Base-by-base conservation (phyloP, 1,140 invertebrate species). In the Melipona quadrifasciata region DNA sequence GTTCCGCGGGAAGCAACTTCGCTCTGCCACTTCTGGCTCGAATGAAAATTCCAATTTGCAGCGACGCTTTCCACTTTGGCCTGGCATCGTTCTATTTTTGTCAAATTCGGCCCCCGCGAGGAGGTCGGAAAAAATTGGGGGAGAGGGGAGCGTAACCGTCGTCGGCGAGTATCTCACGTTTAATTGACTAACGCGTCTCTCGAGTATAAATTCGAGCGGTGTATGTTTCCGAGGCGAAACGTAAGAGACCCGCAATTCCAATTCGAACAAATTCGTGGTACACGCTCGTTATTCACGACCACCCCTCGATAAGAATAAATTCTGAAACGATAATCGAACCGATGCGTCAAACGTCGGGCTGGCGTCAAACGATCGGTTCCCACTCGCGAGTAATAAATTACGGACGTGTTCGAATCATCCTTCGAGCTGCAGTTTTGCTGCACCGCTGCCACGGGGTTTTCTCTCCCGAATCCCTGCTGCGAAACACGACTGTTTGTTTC, bases 241-340 rank as follows among this genome's bases (percentile, higher is more conserved):
- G 67, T 61, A 55, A n/a, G 55, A 57, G 27, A 84, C 71, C 31
- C 64, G 55, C 67, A 47, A 84, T 79, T 79, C 76, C 76, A 61
- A 79, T 84, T 79, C 51, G 61, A 84, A 72, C 82, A 6, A 39
- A 71, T 65, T 65, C 61, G 61, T 65, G 27, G 14, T 14, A 64
- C 58, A 68, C 65, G 71, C 71, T 71, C 76, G 82, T 84, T 84
- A 84, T 61, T 67, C 17, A 39, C 14, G 58, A 58, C 31, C 61
- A n/a, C n/a, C n/a, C n/a, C n/a, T n/a, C n/a, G 65, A 71, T 79
- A 79, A 72, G 76, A 61, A 84, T 79, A 72, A 84, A 84, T 64
- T 72, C 67, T 64, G 55, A 55, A 53, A 53, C 27, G 65, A 83
- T 70, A 78, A 83, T 68, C 82, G 65, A 2, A 21, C 0, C 51